Conservation (phyloP, 1,140 invertebrate species). For the Coboldia fuscipes region DNA sequence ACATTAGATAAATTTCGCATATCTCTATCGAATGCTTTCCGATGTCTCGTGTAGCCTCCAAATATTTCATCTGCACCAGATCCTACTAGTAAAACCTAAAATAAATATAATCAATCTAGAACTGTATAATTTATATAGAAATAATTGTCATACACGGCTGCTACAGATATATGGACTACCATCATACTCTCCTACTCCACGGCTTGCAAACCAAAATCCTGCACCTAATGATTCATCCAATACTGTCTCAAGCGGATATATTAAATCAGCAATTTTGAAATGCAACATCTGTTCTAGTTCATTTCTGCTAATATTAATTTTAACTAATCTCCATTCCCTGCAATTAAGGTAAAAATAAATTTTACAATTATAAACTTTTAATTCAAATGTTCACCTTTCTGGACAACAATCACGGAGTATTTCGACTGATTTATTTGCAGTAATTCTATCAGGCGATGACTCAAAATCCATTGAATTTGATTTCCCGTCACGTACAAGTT, state of each 20-base stretch:
- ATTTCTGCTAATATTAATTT: conserved; percentile 49
- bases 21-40: conserved; percentile 43
- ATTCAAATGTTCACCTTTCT: conserved; percentile 29
- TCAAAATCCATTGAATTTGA: conserved; percentile 8
- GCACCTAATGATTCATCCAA: conserved; percentile 91
- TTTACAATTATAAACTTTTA: conserved; percentile 5
- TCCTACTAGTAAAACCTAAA: conserved; percentile 63
- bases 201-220: conserved; percentile 88
- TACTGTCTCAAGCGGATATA: conserved; percentile 65
- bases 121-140: background rate
- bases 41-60: conserved; percentile 80
- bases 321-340: conserved; percentile 34
- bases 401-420: conserved; percentile 53
- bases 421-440: conserved; percentile 45
- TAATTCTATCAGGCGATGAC: conserved; percentile 56
- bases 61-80: conserved; percentile 95
- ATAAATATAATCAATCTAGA: conserved; percentile 3
- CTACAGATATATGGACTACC: conserved; percentile 30
- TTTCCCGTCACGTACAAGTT: conserved; percentile 10
- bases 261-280: conserved; percentile 42
- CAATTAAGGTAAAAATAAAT: conserved; percentile 9
- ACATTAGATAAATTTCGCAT: too few species aligned
- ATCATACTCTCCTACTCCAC: conserved; percentile 33
- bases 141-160: conserved; percentile 31
- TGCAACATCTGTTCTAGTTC: conserved; percentile 37